Base-by-base conservation (phyloP, 2,113 vertebrate genomes). In the Brachyhypopomus occidentalis region DNA sequence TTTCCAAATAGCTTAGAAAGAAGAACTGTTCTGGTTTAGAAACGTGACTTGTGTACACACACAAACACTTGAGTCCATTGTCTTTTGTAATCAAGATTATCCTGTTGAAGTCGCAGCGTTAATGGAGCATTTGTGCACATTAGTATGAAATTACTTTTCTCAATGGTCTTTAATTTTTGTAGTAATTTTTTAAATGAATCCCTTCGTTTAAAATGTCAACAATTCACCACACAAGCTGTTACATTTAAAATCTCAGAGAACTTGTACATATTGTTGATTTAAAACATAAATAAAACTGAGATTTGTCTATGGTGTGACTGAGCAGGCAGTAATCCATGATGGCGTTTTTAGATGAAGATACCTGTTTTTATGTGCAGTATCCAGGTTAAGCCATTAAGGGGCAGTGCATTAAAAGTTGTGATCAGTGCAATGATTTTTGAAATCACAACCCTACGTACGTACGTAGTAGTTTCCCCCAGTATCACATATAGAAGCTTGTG, bases 241-340 rank as follows among this genome's bases (percentile, higher is more conserved):
- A 60, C 72, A 82, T 89, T 90, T 87, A 86, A 75, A 88, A 81
- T 83, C 83, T 78, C 59, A 83, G 82, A 30, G 72, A 52, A 86
- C 84, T 83, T 81, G 86, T 88, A 89, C 75, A 77, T 79, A 87
- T 90, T 73, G 88, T 90, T 90, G 88, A 92, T 89, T 80, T 88
- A 92, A 89, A 89, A 84, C 87, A 87, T 85, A 89, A 92, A 92
- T 92, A 93, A 92, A 93, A 90, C 84, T 90, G 81, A 23, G 8
- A 22, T 63, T 72, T n/a, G 62, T 79, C 38, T 48, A 12, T 70
- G 12, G 60, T 36, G 2, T 72, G 27, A 9, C 25, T 72, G 19
- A 52, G 19, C 6, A 63, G 11, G 25, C 6, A 48, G 3, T 34
- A 63, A 19, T 12, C 2, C 30, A 27, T 72, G 2, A 71, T 66